Evolutionary conservation across 2,113 vertebrate species (phyloP), one percentile per base, ranked within the genome.

Genomic region (Coptodon bakossiorum): DNA sequence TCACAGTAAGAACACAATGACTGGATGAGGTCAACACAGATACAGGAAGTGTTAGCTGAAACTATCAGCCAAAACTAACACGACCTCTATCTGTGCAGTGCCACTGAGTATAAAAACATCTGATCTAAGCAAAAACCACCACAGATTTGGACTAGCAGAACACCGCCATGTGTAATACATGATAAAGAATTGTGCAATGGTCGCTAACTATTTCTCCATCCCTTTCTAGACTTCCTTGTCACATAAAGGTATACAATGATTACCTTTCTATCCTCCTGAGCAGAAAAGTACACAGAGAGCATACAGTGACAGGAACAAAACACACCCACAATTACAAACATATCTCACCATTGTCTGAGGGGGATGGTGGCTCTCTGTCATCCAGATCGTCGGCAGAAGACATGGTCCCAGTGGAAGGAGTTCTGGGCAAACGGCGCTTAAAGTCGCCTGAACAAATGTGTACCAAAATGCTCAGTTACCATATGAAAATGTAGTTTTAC

Each of bases 381-480:
- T 99, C 98, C n/a, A 99, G 96, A 94, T 99, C 99, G 85, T 99
- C 98, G 6, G 98, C 98, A 84, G 99, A 99, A 59, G 98, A 99
- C 98, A 99, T 99, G 14, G 98, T 99, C 71, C 99, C 99, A 38
- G 98, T 99, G 85, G 99, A 99, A 9, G 99, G 98, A 68, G 99
- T 99, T 91, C 98, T 97, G 40, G 98, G 98, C 88, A 99, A 97
- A 76, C 98, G 96, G 27, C 98, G 96, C 91, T 99, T 99, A 91
- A 99, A 99, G 91, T 98, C 98, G 7, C 98, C 99, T 99, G 83
- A 6, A 84, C 11, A 52, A 6, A 80, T 3, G 22, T 22, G 38
- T n/a, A 45, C 40, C 24, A 81, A 45, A 45, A 31, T 43, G 36
- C 11, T 59, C 22, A 59, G 22, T 16, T 24, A 43, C 36, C 59